Percentiles rank a stretch among this genome's conserved stretches.
These are phyloP conservation scores for Phylloscopus collybita DNA, from an alignment of 2,797 vertebrate genomes.

Conservation along the genomic window DNA sequence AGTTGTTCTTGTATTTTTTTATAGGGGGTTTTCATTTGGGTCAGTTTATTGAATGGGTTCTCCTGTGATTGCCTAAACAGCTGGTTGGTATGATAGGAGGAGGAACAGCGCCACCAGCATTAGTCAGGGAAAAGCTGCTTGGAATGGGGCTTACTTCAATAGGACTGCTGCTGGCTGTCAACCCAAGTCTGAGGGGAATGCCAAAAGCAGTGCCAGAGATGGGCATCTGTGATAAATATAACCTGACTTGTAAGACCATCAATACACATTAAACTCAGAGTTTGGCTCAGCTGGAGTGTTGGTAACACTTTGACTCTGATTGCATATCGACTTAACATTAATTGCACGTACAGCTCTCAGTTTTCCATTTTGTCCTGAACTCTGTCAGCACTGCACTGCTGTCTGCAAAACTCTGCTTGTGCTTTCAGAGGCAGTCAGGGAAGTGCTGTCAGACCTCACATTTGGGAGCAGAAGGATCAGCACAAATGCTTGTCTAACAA, in stretches of 20 bases:
- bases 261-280: neutral
- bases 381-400: neutral
- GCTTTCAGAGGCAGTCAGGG: neutral
- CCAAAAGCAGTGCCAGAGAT: neutral
- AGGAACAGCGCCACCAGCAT: neutral
- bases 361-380: neutral
- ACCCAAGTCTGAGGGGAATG: neutral
- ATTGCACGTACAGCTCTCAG: fast-evolving
- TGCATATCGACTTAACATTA: neutral
- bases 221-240: neutral
- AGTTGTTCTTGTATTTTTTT: neutral
- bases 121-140: neutral
- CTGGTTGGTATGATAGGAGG: neutral
- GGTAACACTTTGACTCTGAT: neutral
- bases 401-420: neutral
- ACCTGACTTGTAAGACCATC: neutral
- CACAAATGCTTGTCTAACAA: neutral
- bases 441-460: neutral
- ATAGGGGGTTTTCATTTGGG: neutral
- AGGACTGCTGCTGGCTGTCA: neutral
- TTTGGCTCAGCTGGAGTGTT: neutral
- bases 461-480: neutral
- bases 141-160: neutral
- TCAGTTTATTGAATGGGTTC: neutral
- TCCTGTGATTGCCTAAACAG: neutral